Evolutionary conservation across 2,797 vertebrate genomes (phyloP).

Genomic region (Zenarchopterus dispar): DNA sequence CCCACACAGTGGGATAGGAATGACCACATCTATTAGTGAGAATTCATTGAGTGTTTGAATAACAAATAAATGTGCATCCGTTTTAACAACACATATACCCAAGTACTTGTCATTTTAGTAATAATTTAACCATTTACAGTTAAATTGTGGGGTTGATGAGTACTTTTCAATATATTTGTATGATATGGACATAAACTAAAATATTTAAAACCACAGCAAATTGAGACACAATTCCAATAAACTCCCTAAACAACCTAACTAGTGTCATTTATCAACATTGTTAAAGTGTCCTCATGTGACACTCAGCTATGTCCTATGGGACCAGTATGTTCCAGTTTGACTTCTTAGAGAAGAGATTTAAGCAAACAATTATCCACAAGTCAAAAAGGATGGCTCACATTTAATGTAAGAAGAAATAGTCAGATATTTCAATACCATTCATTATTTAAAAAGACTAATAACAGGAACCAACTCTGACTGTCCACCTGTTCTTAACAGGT

Average conservation of each 20-base stretch:
- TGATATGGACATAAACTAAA: no score
- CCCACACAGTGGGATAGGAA: no score
- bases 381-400: neutral
- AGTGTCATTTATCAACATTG: constrained; percentile 16
- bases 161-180: neutral
- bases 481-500: constrained; percentile 5
- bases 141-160: no score
- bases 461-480: neutral
- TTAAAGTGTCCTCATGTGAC: constrained; percentile 1
- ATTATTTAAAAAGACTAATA: constrained; percentile 2
- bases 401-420: constrained; percentile 5
- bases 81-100: neutral
- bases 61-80: no score
- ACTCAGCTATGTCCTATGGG: neutral
- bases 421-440: neutral
- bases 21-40: constrained; percentile 6
- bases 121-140: no score
- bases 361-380: neutral
- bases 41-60: neutral
- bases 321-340: neutral
- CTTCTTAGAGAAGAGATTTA: constrained; percentile 17
- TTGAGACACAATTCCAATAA: constrained; percentile 14
- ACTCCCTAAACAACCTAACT: neutral
- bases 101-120: neutral
- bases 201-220: constrained; percentile 41